phyloP scores from a whole-genome alignment of 2,888 invertebrate genomes.

The Drosophila paucipuncta region DNA sequence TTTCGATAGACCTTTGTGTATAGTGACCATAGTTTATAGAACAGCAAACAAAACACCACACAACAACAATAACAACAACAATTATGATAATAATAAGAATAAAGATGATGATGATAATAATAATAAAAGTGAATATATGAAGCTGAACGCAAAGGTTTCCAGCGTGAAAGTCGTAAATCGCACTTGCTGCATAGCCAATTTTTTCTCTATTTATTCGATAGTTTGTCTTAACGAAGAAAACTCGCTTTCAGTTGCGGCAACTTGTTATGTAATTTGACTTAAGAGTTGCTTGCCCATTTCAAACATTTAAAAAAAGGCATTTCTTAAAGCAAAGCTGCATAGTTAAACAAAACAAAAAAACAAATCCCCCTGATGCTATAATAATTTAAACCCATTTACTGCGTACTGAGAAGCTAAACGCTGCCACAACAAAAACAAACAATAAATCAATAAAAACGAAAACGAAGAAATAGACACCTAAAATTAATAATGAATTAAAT shows the following conservation, averaged over 20 bases:
- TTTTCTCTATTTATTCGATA: slow-evolving; percentile 42
- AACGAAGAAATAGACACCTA: slow-evolving; percentile 20
- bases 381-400: slow-evolving; percentile 36
- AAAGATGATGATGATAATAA: slow-evolving; percentile 16
- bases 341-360: slow-evolving; percentile 10
- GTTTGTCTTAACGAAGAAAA: slow-evolving; percentile 41
- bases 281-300: slow-evolving; percentile 41
- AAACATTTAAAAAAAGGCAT: slow-evolving; percentile 57
- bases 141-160: slow-evolving; percentile 60
- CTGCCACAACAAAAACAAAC: slow-evolving; percentile 71
- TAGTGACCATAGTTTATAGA: slow-evolving; percentile 44
- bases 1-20: slow-evolving; percentile 49
- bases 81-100: slow-evolving; percentile 22
- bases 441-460: slow-evolving; percentile 21
- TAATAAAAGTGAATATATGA: slow-evolving; percentile 29
- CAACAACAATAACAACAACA: slow-evolving; percentile 32
- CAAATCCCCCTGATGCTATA: slow-evolving; percentile 36
- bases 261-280: slow-evolving; percentile 38
- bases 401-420: slow-evolving; percentile 78
- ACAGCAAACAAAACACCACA: slow-evolving; percentile 26
- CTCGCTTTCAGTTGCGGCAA: slow-evolving; percentile 56
- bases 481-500: slow-evolving; percentile 21
- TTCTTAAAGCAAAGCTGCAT: slow-evolving; percentile 47
- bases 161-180: slow-evolving; percentile 28
- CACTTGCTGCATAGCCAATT: slow-evolving; percentile 55